phyloP scores from a whole-genome alignment of 2,113 vertebrate genomes.

The Perca schrenkii region DNA sequence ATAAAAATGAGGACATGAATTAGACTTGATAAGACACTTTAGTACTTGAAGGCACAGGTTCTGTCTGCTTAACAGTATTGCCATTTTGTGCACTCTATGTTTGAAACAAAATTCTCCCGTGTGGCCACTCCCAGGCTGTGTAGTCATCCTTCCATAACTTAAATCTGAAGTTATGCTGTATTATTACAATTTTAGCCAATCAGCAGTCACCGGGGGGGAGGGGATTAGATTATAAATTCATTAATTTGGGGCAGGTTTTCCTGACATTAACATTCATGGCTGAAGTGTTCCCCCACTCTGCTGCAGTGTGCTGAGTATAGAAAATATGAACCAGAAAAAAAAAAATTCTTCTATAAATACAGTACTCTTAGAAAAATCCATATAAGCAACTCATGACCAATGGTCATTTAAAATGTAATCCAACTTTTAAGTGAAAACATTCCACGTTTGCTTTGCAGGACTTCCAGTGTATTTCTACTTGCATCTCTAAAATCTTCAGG shows the following conservation, averaged over 20 bases:
- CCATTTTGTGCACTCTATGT: background rate
- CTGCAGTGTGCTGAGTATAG: slow-evolving; percentile 2
- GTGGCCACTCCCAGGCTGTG: slow-evolving; percentile 36
- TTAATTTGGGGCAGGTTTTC: slow-evolving; percentile 20
- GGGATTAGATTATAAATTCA: background rate
- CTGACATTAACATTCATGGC: slow-evolving; percentile 13
- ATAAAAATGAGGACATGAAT: background rate
- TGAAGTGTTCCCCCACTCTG: background rate
- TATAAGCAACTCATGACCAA: slow-evolving; percentile 41
- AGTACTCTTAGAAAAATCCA: slow-evolving; percentile 65
- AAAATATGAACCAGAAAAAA: slow-evolving; percentile 22
- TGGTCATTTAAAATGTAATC: slow-evolving; percentile 3
- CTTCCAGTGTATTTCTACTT: slow-evolving; percentile 55
- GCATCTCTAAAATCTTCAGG: slow-evolving; percentile 42
- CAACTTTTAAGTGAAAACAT: slow-evolving; percentile 5
- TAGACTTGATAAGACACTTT: background rate
- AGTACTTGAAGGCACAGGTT: slow-evolving; percentile 3
- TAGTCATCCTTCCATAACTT: background rate
- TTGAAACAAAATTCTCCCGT: background rate
- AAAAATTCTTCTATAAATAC: slow-evolving; percentile 66
- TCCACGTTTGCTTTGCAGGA: slow-evolving; percentile 22
- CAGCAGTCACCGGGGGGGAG: background rate
- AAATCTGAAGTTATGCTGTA: background rate
- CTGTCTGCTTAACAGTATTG: slow-evolving; percentile 3
- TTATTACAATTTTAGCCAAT: slow-evolving; percentile 5